A percentile compares a stretch with the other conserved stretches of the same genome.
phyloP scores from a whole-genome alignment of 2,797 vertebrate species.

The Iguana delicatissima region DNA sequence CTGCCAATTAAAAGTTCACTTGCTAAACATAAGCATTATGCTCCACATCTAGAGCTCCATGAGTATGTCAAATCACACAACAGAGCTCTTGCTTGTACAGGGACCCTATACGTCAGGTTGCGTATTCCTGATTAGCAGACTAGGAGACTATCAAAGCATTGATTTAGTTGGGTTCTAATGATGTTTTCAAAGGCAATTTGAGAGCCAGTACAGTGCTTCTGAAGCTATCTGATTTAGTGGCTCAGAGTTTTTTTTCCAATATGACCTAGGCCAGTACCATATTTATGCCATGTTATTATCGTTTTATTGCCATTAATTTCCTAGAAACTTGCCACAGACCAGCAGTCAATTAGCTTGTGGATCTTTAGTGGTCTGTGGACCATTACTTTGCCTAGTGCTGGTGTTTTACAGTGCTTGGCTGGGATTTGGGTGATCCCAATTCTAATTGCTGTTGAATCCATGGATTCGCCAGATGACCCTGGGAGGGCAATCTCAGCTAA shows the following conservation, averaged over 20 bases:
- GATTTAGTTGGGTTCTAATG: conserved; percentile 26
- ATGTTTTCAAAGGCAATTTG: background rate
- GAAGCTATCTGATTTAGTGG: too few relatives aligned
- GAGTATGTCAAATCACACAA: background rate
- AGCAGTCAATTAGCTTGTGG: too few relatives aligned
- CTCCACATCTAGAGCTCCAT: background rate
- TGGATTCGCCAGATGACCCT: background rate
- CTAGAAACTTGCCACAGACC: too few relatives aligned
- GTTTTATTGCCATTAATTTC: too few relatives aligned
- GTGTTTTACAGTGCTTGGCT: background rate
- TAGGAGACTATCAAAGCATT: conserved; percentile 14
- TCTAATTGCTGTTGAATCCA: background rate
- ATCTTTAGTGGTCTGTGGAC: too few relatives aligned
- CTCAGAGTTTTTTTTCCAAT: too few relatives aligned
- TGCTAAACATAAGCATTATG: background rate
- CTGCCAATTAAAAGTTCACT: conserved; percentile 34
- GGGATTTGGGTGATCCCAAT: background rate
- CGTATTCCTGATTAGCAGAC: conserved; percentile 11
- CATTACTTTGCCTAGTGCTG: background rate
- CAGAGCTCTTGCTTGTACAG: background rate
- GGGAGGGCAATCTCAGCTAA: background rate
- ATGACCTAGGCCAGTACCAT: too few relatives aligned
- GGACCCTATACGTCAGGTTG: background rate
- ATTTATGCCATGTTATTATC: too few relatives aligned
- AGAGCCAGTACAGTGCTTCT: background rate